phyloP scores from a whole-genome alignment of 2,888 invertebrate genomes.

The Oscheius sp. region DNA sequence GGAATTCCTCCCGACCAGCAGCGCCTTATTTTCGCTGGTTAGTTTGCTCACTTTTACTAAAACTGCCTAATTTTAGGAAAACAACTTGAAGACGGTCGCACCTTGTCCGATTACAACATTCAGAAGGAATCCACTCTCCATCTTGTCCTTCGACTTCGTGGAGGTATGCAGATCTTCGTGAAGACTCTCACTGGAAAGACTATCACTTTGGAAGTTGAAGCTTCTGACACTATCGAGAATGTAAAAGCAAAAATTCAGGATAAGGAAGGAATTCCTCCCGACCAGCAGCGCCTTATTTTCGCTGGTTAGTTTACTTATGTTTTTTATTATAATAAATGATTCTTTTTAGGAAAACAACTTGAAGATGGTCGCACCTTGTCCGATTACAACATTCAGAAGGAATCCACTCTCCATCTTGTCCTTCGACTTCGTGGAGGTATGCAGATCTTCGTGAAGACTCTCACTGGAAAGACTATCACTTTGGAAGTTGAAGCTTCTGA shows the following conservation, averaged over 20 bases:
- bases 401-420: conserved; percentile 10
- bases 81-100: conserved; percentile 75
- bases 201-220: conserved; percentile 73
- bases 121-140: conserved; percentile 35
- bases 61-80: neutral
- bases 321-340: neutral
- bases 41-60: neutral
- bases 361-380: conserved; percentile 92
- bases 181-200: conserved; percentile 88
- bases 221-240: conserved; percentile 55
- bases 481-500: conserved; percentile 12
- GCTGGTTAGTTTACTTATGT: conserved; percentile 30
- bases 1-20: conserved; percentile 20
- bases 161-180: conserved; percentile 89
- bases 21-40: conserved; percentile 10
- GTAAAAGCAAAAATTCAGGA: conserved; percentile 58
- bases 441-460: conserved; percentile 89
- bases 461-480: conserved; percentile 83
- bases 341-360: conserved; percentile 78
- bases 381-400: conserved; percentile 17
- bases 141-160: conserved; percentile 54
- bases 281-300: conserved; percentile 57
- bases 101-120: conserved; percentile 61
- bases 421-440: conserved; percentile 15
- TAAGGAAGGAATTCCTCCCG: conserved; percentile 58